Base-by-base conservation (phyloP, 2,797 vertebrate genomes). In the Typhlichthys eigenmanni region DNA sequence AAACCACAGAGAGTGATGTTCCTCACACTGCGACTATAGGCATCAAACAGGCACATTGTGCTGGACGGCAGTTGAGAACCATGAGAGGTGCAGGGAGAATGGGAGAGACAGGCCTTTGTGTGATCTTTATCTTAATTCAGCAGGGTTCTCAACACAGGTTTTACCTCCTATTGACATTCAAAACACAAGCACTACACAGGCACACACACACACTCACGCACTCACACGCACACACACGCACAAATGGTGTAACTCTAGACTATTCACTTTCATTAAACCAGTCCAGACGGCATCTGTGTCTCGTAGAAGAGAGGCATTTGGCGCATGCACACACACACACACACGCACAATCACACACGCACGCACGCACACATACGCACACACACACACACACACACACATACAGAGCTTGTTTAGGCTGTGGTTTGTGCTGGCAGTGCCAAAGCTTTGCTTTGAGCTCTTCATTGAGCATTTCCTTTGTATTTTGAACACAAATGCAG, bases 111-210 rank as follows among this genome's bases (percentile, higher is more conserved):
- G 78, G 74, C 76, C 82, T 91, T 90, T 91, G 84, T 91, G 82
- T 63, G 85, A 91, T 92, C 80, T 76, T 91, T 89, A 92, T 92
- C 90, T 92, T 89, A 88, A 91, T 90, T 92, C 87, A 84, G 66
- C 34, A 3, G 78, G 83, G 83, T 88, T 90, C 87, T 90, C 85
- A 85, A 88, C 88, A 89, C 76, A 74, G 69, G 79, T 87, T 89
- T 86, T 89, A 72, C 78, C 88, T 88, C 82, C 87, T 83, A 85
- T 89, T 92, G 90, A 91, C 86, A 90, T 91, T 93, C 85, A 91
- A 91, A 92, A 88, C 88, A 91, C 83, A 84, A 72, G 83, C 32
- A 51, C 57, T 57, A 75, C 73, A 81, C 74, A 50, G 55, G 11
- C 58, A 60, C 47, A 34, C 58, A 60, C 56, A 3, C 62, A 29